Evolutionary conservation across 35 echinoderm and acorn worm genomes (phyloP), one percentile per base, ranked within the genome.

Genomic region (Apostichopus japonicus): DNA sequence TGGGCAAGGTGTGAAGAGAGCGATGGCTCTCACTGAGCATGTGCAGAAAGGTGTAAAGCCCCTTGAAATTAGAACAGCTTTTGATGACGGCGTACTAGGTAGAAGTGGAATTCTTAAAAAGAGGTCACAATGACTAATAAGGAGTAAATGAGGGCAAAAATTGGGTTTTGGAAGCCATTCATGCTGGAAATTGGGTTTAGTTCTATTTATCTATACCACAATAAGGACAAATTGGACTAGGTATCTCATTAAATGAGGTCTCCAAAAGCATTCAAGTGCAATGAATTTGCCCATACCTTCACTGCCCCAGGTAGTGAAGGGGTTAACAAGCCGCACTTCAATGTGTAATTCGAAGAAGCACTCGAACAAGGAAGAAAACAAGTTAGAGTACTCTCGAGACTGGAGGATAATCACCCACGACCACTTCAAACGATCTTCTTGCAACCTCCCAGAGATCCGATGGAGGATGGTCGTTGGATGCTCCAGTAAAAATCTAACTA

Each of bases 71-170:
- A 73, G 86, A 89, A 73, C 86, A 89, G 86, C 86, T 89, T 89
- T 73, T 89, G 86, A 89, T 89, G 86, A 89, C 86, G 86, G 86
- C 86, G 51, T 72, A 72, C 63, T 72, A 89, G n/a, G 67, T 67
- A 89, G 61, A 89, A 73, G 86, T 89, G 59, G 44, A 89, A 63
- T 89, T 73, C 86, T 73, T 72, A 24, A 89, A 89, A 89, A 89
- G 86, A 89, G 86, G 86, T 89, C 86, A 89, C 86, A 89, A 89
- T 54, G 86, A 89, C 86, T 89, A 89, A 89, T 89, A 89, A 89
- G 86, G 61, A 89, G 86, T 89, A 89, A 89, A 89, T 73, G 86
- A 89, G 86, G 86, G 86, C 86, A 89, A 89, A 89, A 89, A 89
- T 89, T 89, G 86, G 86, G 86, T 89, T 89, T 84, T 89, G 67